Evolutionary conservation across 2,888 invertebrate species (phyloP), one percentile per base, ranked within the genome.

Genomic region (Heliconius ismenius): DNA sequence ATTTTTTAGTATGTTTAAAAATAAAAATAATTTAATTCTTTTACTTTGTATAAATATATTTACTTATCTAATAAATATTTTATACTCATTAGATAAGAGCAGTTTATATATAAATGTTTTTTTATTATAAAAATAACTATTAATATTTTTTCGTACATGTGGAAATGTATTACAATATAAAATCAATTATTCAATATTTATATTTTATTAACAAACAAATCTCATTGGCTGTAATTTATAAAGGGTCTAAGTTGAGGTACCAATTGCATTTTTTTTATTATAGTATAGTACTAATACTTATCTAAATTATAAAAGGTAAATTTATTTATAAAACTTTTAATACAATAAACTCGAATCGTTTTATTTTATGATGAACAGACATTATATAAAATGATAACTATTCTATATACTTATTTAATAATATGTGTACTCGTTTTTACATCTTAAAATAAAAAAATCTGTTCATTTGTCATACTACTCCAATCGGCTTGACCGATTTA

Each of bases 81-180:
- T 36, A 65, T 36, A 65, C 65, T 65, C 65, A 65, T 65, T 65
- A 65, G 65, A 32, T 64, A 64, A 65, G 65, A 21, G n/a, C 36
- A 65, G 65, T 9, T 26, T 62, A 15, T 28, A 32, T 15, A 62
- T 62, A 18, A 13, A 62, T 15, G 6, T 24, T 26, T 62, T 62
- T 18, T 62, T 26, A n/a, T 60, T 4, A 11, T n/a, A 60, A 13
- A n/a, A 24, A 11, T 24, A 24, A 60, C 4, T n/a, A 24, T 13
- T 24, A 60, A 60, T 24, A 60, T 60, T 4, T 60, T 24, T 60
- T 24, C 11, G 11, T 24, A 11, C 24, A 58, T 24, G 21, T 58
- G 1, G n/a, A 58, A 58, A n/a, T 58, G 7, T 63, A 63, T 26
- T 18, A 28, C 26, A 28, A 28, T 28, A 63, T 43, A 43, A 43